phyloP scores from a whole-genome alignment of 2,888 invertebrate genomes.

The Heteropelma amictum region DNA sequence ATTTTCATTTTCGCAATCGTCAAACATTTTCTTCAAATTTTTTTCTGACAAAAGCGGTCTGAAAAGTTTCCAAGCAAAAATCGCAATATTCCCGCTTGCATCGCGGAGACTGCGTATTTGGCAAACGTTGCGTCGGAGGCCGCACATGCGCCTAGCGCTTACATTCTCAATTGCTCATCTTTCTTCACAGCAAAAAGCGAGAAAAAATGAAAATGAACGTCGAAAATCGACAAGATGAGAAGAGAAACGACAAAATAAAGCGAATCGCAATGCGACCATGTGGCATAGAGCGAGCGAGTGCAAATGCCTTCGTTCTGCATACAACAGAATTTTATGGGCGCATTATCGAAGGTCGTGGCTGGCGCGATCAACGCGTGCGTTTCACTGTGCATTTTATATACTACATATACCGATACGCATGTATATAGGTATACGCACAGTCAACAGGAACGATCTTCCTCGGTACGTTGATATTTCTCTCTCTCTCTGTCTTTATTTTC shows the following conservation, averaged over 20 bases:
- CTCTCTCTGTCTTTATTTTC: constrained; percentile 36
- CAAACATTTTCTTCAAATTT: no score
- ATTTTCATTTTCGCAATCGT: no score
- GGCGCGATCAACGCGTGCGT: constrained; percentile 47
- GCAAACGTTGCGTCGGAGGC: not conserved
- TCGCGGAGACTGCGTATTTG: constrained; percentile 19
- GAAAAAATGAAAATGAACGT: not conserved
- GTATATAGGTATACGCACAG: not conserved
- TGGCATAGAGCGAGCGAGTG: constrained; percentile 23
- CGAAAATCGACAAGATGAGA: not conserved
- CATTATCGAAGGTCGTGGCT: constrained; percentile 56
- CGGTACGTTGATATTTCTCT: constrained; percentile 18
- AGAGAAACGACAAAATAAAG: not conserved
- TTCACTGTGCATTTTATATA: constrained; percentile 1
- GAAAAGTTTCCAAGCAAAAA: no score
- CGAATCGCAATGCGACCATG: constrained; percentile 18
- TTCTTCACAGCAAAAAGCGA: not conserved
- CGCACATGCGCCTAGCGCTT: no score
- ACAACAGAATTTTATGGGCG: constrained; percentile 57
- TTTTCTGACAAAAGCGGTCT: no score
- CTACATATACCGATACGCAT: not conserved
- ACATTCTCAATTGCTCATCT: not conserved
- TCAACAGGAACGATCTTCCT: constrained; percentile 1
- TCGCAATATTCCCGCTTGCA: constrained; percentile 11
- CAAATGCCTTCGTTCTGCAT: constrained; percentile 47